Base-by-base conservation (phyloP, 2,888 invertebrate species). In the Heliothis peltigera region DNA sequence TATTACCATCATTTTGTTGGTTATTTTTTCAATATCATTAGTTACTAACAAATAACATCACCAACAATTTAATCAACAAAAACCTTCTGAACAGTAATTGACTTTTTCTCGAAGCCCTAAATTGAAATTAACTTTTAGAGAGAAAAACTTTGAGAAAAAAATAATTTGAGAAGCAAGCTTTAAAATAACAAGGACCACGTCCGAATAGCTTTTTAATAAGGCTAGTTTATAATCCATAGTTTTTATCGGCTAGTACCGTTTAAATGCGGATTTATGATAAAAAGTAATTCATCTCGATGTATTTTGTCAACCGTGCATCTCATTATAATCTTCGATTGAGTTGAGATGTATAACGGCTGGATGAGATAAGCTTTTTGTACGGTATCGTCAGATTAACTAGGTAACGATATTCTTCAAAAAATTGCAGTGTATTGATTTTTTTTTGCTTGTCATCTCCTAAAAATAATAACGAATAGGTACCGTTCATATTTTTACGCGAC, bases 261-360 rank as follows among this genome's bases (percentile, higher is more conserved):
- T 91, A 87, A 80, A 84, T 86, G 88, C 85, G 84, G 88, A 89
- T 88, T 90, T 82, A 59, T 74, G 60, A 84, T 65, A 86, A 89
- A 91, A 88, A 89, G 81, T 82, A 79, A 84, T 84, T 86, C 80
- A 85, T 84, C 77, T 77, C 67, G 81, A 79, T 83, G 84, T 86
- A 88, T 87, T 91, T 90, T 90, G 92, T 92, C 91, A 92, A 90
- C 89, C 89, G 91, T 89, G 90, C 91, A 87, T 90, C 89, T 91
- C 89, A 92, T 92, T 92, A 90, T 80, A 85, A 78, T 79, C 60
- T 55, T 57, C 76, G 79, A 85, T 75, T 59, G 58, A 54, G 55
- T 28, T 22, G 1, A 54, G 80, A 65, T 64, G 0, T 55, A 61
- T 2, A 32, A 32, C 10, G 10, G 18, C 64, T 74, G 48, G 79